phyloP scores from a whole-genome alignment of 2,888 invertebrate genomes.

The Xiphydria camelus region DNA sequence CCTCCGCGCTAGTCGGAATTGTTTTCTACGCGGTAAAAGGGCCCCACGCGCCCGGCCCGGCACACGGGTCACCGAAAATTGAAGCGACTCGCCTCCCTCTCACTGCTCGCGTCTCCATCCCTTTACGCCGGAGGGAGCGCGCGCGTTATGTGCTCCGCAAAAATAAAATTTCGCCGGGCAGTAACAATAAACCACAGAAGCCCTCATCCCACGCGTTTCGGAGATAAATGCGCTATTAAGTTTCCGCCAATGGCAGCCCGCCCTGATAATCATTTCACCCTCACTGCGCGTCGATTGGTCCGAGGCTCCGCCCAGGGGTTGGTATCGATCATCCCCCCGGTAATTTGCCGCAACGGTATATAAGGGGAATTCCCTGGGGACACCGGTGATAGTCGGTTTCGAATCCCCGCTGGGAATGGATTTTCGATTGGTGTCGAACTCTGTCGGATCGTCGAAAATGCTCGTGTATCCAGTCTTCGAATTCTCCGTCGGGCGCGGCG shows the following conservation, averaged over 20 bases:
- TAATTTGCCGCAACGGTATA: slow-evolving; percentile 31
- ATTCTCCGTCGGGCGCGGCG: too few relatives aligned
- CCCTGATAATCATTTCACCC: slow-evolving; percentile 32
- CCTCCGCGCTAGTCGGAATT: not conserved
- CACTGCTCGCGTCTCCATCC: not conserved
- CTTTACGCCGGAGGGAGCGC: too few relatives aligned
- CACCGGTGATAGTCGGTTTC: slow-evolving; percentile 31
- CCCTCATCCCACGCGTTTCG: slow-evolving; percentile 12
- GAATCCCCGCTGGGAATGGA: slow-evolving; percentile 9
- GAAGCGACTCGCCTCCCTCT: slow-evolving; percentile 13
- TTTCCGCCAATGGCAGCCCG: slow-evolving; percentile 24
- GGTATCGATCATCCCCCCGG: slow-evolving; percentile 49
- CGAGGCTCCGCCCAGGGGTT: slow-evolving; percentile 47
- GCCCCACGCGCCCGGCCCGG: slow-evolving; percentile 2
- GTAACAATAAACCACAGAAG: slow-evolving; percentile 49
- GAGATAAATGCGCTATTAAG: slow-evolving; percentile 38
- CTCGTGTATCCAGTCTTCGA: too few relatives aligned
- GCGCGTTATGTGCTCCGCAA: slow-evolving; percentile 8
- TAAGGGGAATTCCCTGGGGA: slow-evolving; percentile 45
- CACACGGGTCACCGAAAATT: slow-evolving; percentile 9
- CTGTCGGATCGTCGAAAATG: too few relatives aligned
- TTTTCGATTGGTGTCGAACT: not conserved
- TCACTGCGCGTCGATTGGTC: slow-evolving; percentile 33
- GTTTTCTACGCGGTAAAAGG: not conserved
- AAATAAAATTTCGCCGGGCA: slow-evolving; percentile 42